phyloP scores from a whole-genome alignment of 2,888 invertebrate species.

The Rhodophaea formosa region DNA sequence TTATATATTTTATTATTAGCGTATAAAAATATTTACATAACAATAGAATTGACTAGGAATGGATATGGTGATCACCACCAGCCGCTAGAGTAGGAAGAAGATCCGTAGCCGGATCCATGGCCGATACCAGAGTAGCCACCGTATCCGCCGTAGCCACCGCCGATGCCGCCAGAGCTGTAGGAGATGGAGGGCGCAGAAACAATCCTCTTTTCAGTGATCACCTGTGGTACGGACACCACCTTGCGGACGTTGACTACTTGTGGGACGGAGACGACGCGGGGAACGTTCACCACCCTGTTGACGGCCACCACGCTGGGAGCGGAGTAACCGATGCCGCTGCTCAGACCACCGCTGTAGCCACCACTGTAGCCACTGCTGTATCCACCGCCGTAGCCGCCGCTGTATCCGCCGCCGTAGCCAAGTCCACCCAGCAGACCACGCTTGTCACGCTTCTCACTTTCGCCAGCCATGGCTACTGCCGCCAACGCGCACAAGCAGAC shows the following conservation, averaged over 20 bases:
- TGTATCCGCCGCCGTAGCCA: too few species aligned
- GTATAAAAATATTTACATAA: slow-evolving; percentile 18
- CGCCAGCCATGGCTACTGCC: slow-evolving; percentile 31
- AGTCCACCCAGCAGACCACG: too few species aligned
- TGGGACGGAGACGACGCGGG: slow-evolving; percentile 43
- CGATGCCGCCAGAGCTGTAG: slow-evolving; percentile 18
- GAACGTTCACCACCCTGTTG: slow-evolving; percentile 49
- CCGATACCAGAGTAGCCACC: slow-evolving; percentile 25
- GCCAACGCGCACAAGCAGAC: slow-evolving; percentile 33
- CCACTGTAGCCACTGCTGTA: too few species aligned
- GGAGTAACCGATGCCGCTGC: slow-evolving; percentile 1
- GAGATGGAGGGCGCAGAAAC: slow-evolving; percentile 38
- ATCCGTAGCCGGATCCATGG: slow-evolving; percentile 22
- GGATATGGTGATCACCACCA: slow-evolving; percentile 30
- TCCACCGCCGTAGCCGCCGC: too few species aligned
- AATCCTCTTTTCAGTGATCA: slow-evolving; percentile 55
- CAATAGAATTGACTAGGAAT: slow-evolving; percentile 24
- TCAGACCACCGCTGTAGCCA: slow-evolving; percentile 16
- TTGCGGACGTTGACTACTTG: slow-evolving; percentile 50
- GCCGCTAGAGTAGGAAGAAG: slow-evolving; percentile 25
- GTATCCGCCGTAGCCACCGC: slow-evolving; percentile 25
- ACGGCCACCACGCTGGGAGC: slow-evolving; percentile 39
- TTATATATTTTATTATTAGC: background rate
- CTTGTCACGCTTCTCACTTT: too few species aligned
- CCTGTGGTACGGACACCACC: slow-evolving; percentile 51